phyloP scores from a whole-genome alignment of 2,113 vertebrate species.

The Propithecus coquereli region DNA sequence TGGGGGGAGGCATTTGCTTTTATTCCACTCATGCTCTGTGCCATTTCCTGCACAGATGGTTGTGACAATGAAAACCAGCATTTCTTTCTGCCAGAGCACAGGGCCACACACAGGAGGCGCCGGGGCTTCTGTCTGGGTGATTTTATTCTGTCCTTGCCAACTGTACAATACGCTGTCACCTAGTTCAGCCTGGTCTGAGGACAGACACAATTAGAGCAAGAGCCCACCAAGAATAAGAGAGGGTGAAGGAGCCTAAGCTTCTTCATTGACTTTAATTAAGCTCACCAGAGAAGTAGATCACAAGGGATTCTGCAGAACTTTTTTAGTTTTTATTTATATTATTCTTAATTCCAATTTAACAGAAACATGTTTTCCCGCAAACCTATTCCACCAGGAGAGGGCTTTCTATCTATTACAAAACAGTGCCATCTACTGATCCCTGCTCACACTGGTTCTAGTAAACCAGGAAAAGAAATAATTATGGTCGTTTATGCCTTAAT shows the following conservation, averaged over 20 bases:
- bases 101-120: not conserved
- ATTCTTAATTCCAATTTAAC: constrained; percentile 60
- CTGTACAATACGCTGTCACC: not conserved
- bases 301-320: constrained; percentile 49
- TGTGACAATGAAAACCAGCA: not conserved
- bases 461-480: not conserved
- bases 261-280: constrained; percentile 70
- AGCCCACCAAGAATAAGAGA: not conserved
- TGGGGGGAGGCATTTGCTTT: not conserved
- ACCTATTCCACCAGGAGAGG: not conserved
- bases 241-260: not conserved
- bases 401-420: constrained; percentile 74
- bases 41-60: not conserved
- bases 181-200: not conserved
- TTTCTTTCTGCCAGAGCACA: not conserved
- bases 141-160: not conserved
- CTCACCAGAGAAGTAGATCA: constrained; percentile 42
- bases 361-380: constrained; percentile 23
- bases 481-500: constrained; percentile 9
- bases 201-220: not conserved
- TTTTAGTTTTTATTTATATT: constrained; percentile 59
- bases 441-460: not conserved
- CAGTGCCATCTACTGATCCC: constrained; percentile 80
- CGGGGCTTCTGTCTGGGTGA: not conserved
- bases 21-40: too few species aligned